Base-by-base conservation (phyloP, 2,113 vertebrate species). In the Lathamus discolor region DNA sequence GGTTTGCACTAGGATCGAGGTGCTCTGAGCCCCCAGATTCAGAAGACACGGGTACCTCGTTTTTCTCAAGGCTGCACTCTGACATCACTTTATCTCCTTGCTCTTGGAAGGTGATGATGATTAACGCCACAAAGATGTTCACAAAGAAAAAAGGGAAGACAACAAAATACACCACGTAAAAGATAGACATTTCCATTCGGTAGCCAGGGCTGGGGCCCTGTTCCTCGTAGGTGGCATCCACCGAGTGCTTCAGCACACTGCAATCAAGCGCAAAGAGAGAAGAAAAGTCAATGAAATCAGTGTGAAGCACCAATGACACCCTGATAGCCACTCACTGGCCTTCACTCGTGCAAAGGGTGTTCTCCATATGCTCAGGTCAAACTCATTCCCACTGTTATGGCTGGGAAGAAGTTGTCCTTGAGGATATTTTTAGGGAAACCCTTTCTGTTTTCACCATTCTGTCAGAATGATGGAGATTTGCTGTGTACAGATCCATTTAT, bases 81-180 rank as follows among this genome's bases (percentile, higher is more conserved):
- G 99, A 99, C 98, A 99, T 97, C 89, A 98, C 99, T 96, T 99
- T 99, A 98, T 99, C 99, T 49, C 99, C 99, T 96, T 99, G 99
- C 96, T 99, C 99, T 98, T 99, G 99, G 97, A 99, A 99, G 68
- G 99, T 99, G 98, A 99, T 99, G 97, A 99, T 99, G 96, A 99
- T 99, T 93, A 99, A 97, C 66, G 99, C 99, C 82, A 99, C 99
- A 18, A 99, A 99, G 97, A 99, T 99, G 98, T 99, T 99, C 96
- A 99, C 99, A 52, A 99, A 99, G 98, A 99, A 99, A 97, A 99
- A 99, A 84, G 99, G 99, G 96, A 99, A 99, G 93, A 99, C 99
- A 69, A 99, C 99, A 92, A 99, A 99, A 97, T 99, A 99, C 91
- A 99, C 99, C 88, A 99, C 99, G 6, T 99, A 99, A 98, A 99